These are phyloP conservation scores for Dryadula phaetusa DNA, from an alignment of 2,888 invertebrate species.

Conservation along the genomic window DNA sequence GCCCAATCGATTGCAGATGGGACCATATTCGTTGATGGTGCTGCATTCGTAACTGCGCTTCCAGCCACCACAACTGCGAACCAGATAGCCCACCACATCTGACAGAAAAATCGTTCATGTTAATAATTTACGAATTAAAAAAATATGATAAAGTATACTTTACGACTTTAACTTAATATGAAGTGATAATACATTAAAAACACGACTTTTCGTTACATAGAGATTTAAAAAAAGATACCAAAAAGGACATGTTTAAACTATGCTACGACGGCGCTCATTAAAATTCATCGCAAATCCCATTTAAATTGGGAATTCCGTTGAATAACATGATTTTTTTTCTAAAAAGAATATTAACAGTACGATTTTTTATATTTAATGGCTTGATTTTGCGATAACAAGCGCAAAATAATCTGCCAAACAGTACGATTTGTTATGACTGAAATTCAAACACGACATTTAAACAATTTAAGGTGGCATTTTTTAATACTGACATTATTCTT, in stretches of 20 bases:
- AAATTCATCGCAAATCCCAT: constrained; percentile 2
- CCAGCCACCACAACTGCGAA: constrained; percentile 69
- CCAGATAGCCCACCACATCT: constrained; percentile 81
- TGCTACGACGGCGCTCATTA: constrained; percentile 5
- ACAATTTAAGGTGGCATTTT: no score
- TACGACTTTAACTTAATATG: not conserved
- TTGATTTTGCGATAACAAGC: no score
- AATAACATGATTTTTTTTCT: constrained; percentile 4
- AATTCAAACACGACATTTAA: no score
- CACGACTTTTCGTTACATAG: not conserved
- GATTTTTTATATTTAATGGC: no score
- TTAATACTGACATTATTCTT: no score
- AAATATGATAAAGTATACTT: not conserved
- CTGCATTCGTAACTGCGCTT: constrained; percentile 63
- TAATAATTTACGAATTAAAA: not conserved
- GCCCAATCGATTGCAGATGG: constrained; percentile 65
- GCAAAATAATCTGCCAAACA: no score
- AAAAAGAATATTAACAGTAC: not conserved
- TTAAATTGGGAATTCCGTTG: constrained; percentile 13
- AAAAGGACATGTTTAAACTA: not conserved
- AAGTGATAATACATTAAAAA: no score
- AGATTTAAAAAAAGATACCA: not conserved
- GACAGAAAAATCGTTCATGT: constrained; percentile 23
- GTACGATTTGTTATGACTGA: no score
- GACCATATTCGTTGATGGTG: constrained; percentile 63